Percentiles rank a stretch among this genome's conserved stretches.
Conservation (phyloP, 2,797 vertebrate genomes). For the Ataeniobius toweri region DNA sequence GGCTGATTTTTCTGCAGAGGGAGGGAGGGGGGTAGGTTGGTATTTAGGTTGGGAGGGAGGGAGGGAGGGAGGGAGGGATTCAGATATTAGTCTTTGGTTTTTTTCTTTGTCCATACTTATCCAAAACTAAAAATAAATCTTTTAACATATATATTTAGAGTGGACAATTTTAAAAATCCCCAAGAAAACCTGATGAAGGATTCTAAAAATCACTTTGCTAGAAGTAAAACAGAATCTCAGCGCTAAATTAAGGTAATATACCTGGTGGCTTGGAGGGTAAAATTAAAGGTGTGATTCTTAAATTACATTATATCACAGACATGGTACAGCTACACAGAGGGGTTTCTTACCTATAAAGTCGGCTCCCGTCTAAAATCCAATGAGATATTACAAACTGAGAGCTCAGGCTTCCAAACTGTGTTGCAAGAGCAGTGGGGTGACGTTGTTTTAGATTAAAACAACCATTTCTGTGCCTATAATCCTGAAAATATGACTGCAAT, state of each 20-base stretch:
- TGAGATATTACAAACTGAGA: not conserved
- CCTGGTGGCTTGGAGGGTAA: constrained; percentile 7
- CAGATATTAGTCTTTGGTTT: not conserved
- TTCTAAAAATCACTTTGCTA: constrained; percentile 28
- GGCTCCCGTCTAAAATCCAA: not conserved
- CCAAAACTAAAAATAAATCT: too few species aligned
- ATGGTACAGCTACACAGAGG: not conserved
- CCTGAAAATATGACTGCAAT: constrained; percentile 7
- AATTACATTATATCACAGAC: constrained; percentile 10
- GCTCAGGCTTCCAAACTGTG: constrained; percentile 1
- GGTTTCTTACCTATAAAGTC: not conserved
- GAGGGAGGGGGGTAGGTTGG: not conserved
- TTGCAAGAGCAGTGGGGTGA: constrained; percentile 18
- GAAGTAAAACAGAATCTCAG: constrained; percentile 24
- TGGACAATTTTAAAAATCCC: too few species aligned
- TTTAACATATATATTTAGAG: too few species aligned
- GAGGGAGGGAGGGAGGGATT: not conserved
- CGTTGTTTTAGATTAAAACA: constrained; percentile 19
- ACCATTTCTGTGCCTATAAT: constrained; percentile 7
- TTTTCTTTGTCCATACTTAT: too few species aligned
- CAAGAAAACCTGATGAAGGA: not conserved
- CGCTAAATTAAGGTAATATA: constrained; percentile 18
- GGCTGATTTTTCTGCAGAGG: not conserved
- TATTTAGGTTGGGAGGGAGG: not conserved
- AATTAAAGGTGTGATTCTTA: constrained; percentile 15